A percentile compares a stretch with the other conserved stretches of the same genome.
These are phyloP conservation scores for Lathamus discolor DNA, from an alignment of 2,113 vertebrate genomes.

Conservation along the genomic window DNA sequence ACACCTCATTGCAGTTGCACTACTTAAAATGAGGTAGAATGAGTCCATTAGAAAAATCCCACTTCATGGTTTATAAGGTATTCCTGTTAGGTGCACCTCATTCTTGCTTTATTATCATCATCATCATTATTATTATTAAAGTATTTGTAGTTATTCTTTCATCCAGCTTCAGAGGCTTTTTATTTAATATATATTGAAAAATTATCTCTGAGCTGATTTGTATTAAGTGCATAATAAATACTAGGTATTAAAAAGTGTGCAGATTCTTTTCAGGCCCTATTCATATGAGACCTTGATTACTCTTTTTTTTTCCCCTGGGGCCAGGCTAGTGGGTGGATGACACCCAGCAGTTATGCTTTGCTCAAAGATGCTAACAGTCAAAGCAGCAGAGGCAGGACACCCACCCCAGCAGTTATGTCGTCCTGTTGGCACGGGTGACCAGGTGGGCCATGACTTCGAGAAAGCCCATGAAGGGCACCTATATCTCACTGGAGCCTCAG, in stretches of 20 bases:
- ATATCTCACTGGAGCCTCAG: neutral
- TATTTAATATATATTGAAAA: neutral
- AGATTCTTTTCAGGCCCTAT: neutral
- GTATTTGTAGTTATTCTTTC: neutral
- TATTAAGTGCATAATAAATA: neutral
- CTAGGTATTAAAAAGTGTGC: neutral
- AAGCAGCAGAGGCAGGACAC: neutral
- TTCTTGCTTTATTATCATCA: neutral
- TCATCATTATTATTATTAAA: neutral
- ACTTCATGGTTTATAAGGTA: neutral
- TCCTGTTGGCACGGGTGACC: rapidly evolving
- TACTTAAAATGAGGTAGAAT: neutral
- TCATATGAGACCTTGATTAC: neutral
- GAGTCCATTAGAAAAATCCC: neutral
- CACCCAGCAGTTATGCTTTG: neutral
- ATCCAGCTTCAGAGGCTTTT: neutral
- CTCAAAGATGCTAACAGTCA: neutral
- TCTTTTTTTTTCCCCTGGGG: neutral
- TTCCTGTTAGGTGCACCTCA: neutral
- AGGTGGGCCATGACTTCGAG: neutral
- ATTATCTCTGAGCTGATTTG: neutral
- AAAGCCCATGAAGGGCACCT: neutral
- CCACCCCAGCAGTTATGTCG: neutral
- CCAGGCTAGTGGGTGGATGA: rapidly evolving
- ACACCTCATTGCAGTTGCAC: neutral